These are phyloP conservation scores for Coenonympha glycerion DNA, from an alignment of 2,888 invertebrate species.

Conservation along the genomic window DNA sequence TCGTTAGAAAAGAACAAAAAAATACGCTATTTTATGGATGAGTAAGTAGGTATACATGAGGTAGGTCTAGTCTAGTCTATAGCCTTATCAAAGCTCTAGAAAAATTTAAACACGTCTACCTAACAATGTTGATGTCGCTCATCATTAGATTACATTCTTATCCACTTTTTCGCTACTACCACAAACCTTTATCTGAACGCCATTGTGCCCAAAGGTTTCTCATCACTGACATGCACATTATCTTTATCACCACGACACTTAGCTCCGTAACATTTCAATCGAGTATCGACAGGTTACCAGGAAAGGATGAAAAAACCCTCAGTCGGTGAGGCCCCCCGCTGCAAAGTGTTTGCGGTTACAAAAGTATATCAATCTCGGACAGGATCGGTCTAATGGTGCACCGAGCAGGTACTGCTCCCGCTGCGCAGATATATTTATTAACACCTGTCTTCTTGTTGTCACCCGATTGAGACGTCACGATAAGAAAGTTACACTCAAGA, in stretches of 20 bases:
- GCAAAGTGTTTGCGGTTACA: slow-evolving; percentile 63
- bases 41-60: too few relatives aligned
- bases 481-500: slow-evolving; percentile 3
- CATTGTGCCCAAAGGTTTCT: slow-evolving; percentile 4
- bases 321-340: slow-evolving; percentile 59
- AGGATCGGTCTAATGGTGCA: slow-evolving; percentile 38
- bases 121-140: too few relatives aligned
- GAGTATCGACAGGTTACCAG: slow-evolving; percentile 50
- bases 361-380: slow-evolving; percentile 66
- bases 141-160: too few relatives aligned
- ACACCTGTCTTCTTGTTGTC: slow-evolving; percentile 32
- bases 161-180: background rate
- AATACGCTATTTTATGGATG: too few relatives aligned
- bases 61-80: too few relatives aligned
- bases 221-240: slow-evolving; percentile 30
- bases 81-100: too few relatives aligned
- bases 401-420: slow-evolving; percentile 50
- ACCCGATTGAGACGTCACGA: slow-evolving; percentile 30
- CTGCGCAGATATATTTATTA: slow-evolving; percentile 57
- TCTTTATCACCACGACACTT: slow-evolving; percentile 36
- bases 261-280: slow-evolving; percentile 44
- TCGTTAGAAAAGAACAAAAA: too few relatives aligned
- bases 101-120: background rate
- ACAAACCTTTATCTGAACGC: background rate
- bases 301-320: slow-evolving; percentile 42